phyloP scores from a whole-genome alignment of 2,113 vertebrate species.

The Isurus oxyrinchus region DNA sequence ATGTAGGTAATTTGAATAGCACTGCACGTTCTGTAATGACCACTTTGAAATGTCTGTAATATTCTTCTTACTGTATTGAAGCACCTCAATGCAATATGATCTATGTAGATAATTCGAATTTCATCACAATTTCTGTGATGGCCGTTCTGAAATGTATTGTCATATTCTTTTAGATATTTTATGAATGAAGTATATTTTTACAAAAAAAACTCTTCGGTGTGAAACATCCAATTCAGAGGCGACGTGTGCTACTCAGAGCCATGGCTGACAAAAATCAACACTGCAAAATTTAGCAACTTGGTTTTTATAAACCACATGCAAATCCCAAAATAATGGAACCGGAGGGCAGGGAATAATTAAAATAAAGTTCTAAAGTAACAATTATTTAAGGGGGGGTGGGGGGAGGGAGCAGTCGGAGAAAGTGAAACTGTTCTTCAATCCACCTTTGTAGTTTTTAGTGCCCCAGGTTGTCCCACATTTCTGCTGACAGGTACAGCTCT shows the following conservation, averaged over 20 bases:
- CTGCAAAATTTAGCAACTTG: background rate
- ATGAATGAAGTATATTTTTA: too few species aligned
- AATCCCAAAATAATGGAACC: background rate
- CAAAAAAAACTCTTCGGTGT: too few species aligned
- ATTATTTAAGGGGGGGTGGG: background rate
- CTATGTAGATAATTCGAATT: too few species aligned
- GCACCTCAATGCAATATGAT: too few species aligned
- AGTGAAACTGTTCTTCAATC: background rate
- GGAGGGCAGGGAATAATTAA: background rate
- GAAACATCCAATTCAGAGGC: background rate
- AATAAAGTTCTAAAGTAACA: background rate
- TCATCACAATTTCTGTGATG: too few species aligned
- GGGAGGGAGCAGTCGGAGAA: background rate
- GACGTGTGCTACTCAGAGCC: background rate
- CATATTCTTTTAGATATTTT: too few species aligned
- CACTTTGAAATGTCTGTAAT: too few species aligned
- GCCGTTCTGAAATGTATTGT: too few species aligned
- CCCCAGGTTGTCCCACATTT: background rate
- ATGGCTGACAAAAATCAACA: background rate
- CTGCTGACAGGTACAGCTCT: background rate
- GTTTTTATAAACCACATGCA: background rate
- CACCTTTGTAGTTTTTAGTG: background rate
- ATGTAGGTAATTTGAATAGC: too few species aligned
- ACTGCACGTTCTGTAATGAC: too few species aligned
- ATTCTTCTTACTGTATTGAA: too few species aligned